Evolutionary conservation across 2,888 invertebrate species (phyloP).

Genomic region (Labia minor): DNA sequence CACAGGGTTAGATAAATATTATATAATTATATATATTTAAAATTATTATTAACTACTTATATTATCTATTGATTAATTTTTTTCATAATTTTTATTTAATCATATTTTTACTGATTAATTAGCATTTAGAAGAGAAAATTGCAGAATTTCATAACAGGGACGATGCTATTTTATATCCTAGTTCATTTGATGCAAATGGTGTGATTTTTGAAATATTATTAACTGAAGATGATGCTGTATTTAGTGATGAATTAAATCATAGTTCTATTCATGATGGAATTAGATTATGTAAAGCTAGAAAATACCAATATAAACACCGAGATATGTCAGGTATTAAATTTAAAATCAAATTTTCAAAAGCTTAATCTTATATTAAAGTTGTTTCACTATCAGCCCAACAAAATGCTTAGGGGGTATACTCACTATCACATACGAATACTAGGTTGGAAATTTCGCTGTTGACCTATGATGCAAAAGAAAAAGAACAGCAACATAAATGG

Average conservation of each 20-base stretch:
- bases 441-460: no score
- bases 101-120: constrained; percentile 25
- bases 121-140: constrained; percentile 68
- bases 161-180: constrained; percentile 77
- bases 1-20: constrained; percentile 56
- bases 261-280: constrained; percentile 91
- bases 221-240: constrained; percentile 67
- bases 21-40: no score
- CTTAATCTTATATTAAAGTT: no score
- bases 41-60: not conserved
- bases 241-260: constrained; percentile 84
- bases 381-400: no score
- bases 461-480: no score
- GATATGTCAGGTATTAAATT: constrained; percentile 61
- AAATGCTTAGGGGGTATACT: no score
- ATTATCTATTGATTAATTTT: not conserved
- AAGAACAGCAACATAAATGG: no score
- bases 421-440: not conserved
- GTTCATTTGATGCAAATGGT: constrained; percentile 88
- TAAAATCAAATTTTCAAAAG: no score
- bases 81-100: not conserved
- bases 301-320: constrained; percentile 70
- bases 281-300: constrained; percentile 76
- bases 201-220: constrained; percentile 72
- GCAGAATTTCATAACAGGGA: constrained; percentile 71